These are phyloP conservation scores for Stichopus horrens DNA, from an alignment of 53 echinoderm and acorn worm genomes.

Conservation along the genomic window DNA sequence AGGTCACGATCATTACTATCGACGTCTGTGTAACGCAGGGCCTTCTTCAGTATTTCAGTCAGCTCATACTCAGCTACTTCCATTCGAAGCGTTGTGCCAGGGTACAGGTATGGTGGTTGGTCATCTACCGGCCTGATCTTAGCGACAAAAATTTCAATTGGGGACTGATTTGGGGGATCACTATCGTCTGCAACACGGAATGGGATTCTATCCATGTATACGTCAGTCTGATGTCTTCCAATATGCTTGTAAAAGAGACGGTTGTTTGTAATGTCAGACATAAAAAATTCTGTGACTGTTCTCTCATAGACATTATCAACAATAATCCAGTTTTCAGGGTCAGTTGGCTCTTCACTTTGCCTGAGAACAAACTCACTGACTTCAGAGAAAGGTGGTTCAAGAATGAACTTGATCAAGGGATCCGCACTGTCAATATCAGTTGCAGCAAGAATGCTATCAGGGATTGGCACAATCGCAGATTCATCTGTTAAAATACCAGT, in stretches of 20 bases:
- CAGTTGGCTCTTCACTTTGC: slow-evolving; percentile 65
- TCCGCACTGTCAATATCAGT: slow-evolving; percentile 98
- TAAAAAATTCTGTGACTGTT: slow-evolving; percentile 69
- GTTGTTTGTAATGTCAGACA: slow-evolving; percentile 71
- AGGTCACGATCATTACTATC: slow-evolving; percentile 94
- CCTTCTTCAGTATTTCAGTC: slow-evolving; percentile 65
- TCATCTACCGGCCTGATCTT: slow-evolving; percentile 90
- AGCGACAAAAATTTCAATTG: slow-evolving; percentile 79
- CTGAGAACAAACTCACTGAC: slow-evolving; percentile 75
- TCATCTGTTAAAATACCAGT: slow-evolving; percentile 82
- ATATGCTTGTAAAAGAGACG: slow-evolving; percentile 79
- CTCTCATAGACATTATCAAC: slow-evolving; percentile 71
- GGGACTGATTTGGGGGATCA: slow-evolving; percentile 83
- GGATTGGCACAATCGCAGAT: slow-evolving; percentile 59
- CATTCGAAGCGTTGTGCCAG: slow-evolving; percentile 69
- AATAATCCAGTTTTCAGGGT: slow-evolving; percentile 86
- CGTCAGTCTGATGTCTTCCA: slow-evolving; percentile 67
- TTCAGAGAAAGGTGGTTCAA: slow-evolving; percentile 83
- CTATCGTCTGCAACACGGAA: slow-evolving; percentile 85
- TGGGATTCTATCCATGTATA: slow-evolving; percentile 81
- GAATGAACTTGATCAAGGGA: slow-evolving; percentile 72
- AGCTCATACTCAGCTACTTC: slow-evolving; percentile 85
- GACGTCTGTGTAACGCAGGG: slow-evolving; percentile 79
- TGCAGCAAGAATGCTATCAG: slow-evolving; percentile 68
- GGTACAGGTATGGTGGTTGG: slow-evolving; percentile 81